These are phyloP conservation scores for Pluvianellus socialis DNA, from an alignment of 2,113 vertebrate genomes.

Conservation along the genomic window DNA sequence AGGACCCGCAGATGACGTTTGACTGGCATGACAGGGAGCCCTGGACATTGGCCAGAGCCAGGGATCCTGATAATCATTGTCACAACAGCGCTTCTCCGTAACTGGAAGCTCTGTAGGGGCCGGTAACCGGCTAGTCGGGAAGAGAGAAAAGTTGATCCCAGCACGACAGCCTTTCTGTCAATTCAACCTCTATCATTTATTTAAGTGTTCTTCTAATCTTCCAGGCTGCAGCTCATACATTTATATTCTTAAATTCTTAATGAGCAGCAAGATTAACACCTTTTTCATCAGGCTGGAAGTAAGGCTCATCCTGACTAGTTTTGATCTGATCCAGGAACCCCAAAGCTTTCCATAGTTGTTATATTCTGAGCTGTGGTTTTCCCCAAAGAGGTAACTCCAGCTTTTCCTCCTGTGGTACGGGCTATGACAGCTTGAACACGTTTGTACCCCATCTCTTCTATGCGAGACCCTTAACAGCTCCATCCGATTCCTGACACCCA, in stretches of 20 bases:
- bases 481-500: background rate
- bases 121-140: background rate
- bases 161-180: background rate
- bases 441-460: background rate
- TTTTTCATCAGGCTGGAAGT: background rate
- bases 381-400: background rate
- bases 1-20: background rate
- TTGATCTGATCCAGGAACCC: background rate
- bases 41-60: background rate
- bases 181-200: conserved; percentile 4
- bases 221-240: background rate
- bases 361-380: background rate
- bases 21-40: background rate
- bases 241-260: conserved; percentile 38
- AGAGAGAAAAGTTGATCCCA: background rate
- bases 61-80: background rate
- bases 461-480: background rate
- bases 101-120: background rate
- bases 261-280: conserved; percentile 29
- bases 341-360: background rate
- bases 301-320: background rate
- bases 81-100: background rate
- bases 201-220: conserved; percentile 20
- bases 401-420: background rate
- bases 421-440: background rate